Base-by-base conservation (phyloP, 1,140 invertebrate species). In the Atta colombica region DNA sequence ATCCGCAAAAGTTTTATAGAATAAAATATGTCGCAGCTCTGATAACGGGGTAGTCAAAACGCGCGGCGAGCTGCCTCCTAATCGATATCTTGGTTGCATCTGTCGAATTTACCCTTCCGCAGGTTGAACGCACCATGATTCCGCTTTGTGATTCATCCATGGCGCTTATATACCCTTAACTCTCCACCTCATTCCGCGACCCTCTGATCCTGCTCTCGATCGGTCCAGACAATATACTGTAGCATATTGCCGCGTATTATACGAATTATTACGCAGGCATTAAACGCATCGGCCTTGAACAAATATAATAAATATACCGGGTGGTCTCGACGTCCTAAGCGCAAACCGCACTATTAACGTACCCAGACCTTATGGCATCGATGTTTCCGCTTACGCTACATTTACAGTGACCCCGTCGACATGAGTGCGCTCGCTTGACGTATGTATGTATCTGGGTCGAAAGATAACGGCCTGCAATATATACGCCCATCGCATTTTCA, bases 31-130 rank as follows among this genome's bases (percentile, higher is more conserved):
- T 55, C 28, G 72, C 14, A 10, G 18, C 45, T 31, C 16, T 51
- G 85, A 90, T 86, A 89, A 88, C 85, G 31, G 18, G 60, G 60
- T 53, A 55, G 49, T 55, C 53, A 72, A 77, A 88, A 91, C 77
- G 77, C 77, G 60, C 10, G 45, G 0, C 39, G 12, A 16, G 10
- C 21, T 45, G 28, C 31, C 58, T 25, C 81, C 88, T 85, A 89
- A 94, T 94, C 93, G 91, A 94, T 94, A 93, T 90, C 89, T 85
- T 89, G 87, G 89, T 74, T 94, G 93, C 93, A 93, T 94, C 93
- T 94, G 93, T 94, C 93, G 93, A 93, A 93, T 93, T 93, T 94
- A 93, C 91, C 93, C 93, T 93, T 93, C 87, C 91, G 87, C 86
- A 84, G 87, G 53, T 88, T 66, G 84, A 89, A 87, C 69, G 81